phyloP scores from a whole-genome alignment of 2,113 vertebrate species.

The Mormoops blainvillei region DNA sequence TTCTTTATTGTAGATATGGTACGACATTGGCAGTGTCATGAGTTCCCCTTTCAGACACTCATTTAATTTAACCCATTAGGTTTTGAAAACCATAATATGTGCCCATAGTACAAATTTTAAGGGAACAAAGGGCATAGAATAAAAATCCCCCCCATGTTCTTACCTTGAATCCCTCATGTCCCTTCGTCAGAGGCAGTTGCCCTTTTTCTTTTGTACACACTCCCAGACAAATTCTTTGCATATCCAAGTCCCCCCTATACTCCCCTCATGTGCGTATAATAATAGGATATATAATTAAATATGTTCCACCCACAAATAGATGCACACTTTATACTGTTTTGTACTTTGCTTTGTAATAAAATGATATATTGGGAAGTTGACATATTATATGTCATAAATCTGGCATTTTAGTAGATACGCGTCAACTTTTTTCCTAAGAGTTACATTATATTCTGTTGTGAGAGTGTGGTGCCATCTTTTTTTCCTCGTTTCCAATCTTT shows the following conservation, averaged over 20 bases:
- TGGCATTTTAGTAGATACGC: not conserved
- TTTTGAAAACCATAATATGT: conserved; percentile 24
- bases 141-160: not conserved
- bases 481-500: conserved; percentile 20
- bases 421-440: not conserved
- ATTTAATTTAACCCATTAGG: not conserved
- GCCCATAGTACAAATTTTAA: not conserved
- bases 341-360: not conserved
- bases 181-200: not conserved
- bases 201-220: conserved; percentile 17
- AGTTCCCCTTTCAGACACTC: not conserved
- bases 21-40: not conserved
- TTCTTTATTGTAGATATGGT: not conserved
- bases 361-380: not conserved
- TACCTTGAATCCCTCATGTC: not conserved
- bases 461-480: not conserved
- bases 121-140: not conserved
- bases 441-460: not conserved
- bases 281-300: not conserved
- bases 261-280: not conserved
- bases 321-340: not conserved
- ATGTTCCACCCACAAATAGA: not conserved
- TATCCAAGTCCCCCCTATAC: not conserved
- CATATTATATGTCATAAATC: not conserved
- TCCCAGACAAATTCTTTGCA: not conserved